These are phyloP conservation scores for Lordiphosa mommai DNA, from an alignment of 1,140 invertebrate genomes.

Conservation along the genomic window DNA sequence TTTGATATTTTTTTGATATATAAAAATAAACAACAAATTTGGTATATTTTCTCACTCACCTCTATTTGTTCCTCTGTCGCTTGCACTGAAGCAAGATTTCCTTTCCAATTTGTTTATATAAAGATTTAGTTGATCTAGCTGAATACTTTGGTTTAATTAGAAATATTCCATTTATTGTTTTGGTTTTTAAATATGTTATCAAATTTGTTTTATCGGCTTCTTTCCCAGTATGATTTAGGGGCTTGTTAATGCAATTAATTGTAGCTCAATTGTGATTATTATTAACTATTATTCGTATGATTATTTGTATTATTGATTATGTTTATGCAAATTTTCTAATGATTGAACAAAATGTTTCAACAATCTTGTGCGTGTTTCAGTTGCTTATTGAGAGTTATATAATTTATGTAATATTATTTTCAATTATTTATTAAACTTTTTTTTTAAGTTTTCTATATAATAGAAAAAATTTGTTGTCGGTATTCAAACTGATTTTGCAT, in stretches of 20 bases:
- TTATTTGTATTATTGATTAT: constrained; percentile 44
- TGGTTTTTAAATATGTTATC: constrained; percentile 44
- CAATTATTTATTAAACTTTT: constrained; percentile 2
- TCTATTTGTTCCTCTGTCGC: constrained; percentile 16
- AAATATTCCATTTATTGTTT: constrained; percentile 58
- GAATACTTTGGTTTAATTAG: constrained; percentile 34
- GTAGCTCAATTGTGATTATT: constrained; percentile 50
- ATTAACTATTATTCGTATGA: constrained; percentile 26
- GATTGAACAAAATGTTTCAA: constrained; percentile 19
- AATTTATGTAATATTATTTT: constrained; percentile 11
- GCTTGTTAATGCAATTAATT: constrained; percentile 39
- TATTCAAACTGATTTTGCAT: constrained; percentile 23
- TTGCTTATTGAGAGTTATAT: constrained; percentile 40
- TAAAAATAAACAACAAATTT: too few relatives aligned
- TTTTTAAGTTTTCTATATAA: constrained; percentile 43
- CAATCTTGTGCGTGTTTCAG: constrained; percentile 61
- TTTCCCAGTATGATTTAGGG: not conserved
- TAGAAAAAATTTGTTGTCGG: constrained; percentile 42
- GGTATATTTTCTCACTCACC: constrained; percentile 42
- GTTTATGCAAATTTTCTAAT: constrained; percentile 20
- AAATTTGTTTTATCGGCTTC: constrained; percentile 30
- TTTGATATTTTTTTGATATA: too few relatives aligned
- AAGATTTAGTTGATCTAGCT: constrained; percentile 47
- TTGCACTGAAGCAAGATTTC: constrained; percentile 12
- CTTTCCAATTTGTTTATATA: constrained; percentile 48